These are phyloP conservation scores for Galaxias olidus DNA, from an alignment of 2,797 vertebrate species.

Conservation along the genomic window DNA sequence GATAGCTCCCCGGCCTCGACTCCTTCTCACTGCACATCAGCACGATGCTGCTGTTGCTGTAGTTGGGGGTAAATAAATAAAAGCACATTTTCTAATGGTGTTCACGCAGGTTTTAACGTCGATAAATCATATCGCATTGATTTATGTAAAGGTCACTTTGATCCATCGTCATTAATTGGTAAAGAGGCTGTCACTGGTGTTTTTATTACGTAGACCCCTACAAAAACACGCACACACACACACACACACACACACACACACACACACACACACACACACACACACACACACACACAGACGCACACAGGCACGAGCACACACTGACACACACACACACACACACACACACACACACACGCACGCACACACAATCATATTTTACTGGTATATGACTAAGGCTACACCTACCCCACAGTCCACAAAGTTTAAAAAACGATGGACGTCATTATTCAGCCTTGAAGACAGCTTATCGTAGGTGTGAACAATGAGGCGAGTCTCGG, in stretches of 20 bases:
- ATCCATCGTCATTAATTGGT: constrained; percentile 26
- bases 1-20: background rate
- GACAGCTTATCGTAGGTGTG: background rate
- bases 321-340: constrained; percentile 15
- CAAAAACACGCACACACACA: constrained; percentile 13
- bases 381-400: constrained; percentile 21
- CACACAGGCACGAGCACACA: constrained; percentile 5
- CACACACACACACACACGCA: constrained; percentile 8
- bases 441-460: no score
- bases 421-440: constrained; percentile 34
- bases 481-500: constrained; percentile 23
- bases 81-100: no score
- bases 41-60: background rate
- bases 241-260: constrained; percentile 10
- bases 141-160: background rate
- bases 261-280: constrained; percentile 17
- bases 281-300: constrained; percentile 1
- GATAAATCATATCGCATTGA: no score
- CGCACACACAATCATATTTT: constrained; percentile 14
- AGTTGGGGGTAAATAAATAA: no score
- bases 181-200: constrained; percentile 26
- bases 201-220: no score
- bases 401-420: constrained; percentile 36
- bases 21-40: background rate
- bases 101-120: no score